Base-by-base conservation (phyloP, 2,113 vertebrate species). In the Aphyosemion australe region DNA sequence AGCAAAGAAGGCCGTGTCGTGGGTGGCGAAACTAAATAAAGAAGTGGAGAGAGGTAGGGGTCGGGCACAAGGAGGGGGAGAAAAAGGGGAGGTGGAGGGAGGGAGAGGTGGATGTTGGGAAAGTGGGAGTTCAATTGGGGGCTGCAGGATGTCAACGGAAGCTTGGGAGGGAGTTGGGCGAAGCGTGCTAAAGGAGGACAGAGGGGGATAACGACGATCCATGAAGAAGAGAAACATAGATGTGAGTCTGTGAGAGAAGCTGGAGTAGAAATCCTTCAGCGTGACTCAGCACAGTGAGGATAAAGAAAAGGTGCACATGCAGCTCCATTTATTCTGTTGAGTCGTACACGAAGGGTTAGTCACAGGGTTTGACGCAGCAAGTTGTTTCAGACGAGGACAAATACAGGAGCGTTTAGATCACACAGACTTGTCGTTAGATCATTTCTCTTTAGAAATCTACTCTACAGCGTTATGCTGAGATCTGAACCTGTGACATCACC, bases 121-220 rank as follows among this genome's bases (percentile, higher is more conserved):
- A 51, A 75, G 7, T 20, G 81, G 80, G 70, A 65, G 61, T 80
- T 89, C 84, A 79, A 64, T 80, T 68, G 82, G 67, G 41, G 87
- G 87, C 67, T 83, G 71, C 39, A 85, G 71, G 61, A 85, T 18
- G 21, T 65, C 57, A 43, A 76, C 32, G 14, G 66, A 75, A 0
- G 77, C 39, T 21, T 79, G 83, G 67, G 58, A 61, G 70, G 69
- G 51, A 32, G 60, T 26, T 0, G 55, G 62, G 46, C 47, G 65
- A 31, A 72, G 58, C 58, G 52, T 67, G 65, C 70, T 83, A 43
- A 18, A 56, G 53, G 61, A 47, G 57, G 68, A 50, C 9, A 8
- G 16, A 11, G 69, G 69, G 58, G 60, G 73, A 85, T 55, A 39
- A 67, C 11, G 51, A 53, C 41, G 46, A 59, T 37, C 63, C 39